Evolutionary conservation across 2,888 invertebrate species (phyloP).

Genomic region (Ashinkailepas kermadecensis): DNA sequence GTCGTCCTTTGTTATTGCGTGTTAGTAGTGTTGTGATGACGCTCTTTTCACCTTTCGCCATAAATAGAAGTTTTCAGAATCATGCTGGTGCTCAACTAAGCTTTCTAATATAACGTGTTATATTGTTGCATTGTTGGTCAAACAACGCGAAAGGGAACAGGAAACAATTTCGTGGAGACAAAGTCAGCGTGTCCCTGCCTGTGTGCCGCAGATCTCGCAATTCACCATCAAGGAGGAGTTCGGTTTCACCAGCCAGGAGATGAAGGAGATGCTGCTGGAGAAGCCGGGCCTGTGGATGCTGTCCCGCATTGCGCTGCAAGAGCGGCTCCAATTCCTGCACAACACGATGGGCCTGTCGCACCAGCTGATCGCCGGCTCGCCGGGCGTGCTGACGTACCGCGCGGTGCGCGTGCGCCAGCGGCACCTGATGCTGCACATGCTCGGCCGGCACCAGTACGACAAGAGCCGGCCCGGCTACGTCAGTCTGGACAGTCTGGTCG

Average conservation of each 20-base stretch:
- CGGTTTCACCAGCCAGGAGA: not conserved
- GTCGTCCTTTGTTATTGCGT: too few relatives aligned
- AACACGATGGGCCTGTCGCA: not conserved
- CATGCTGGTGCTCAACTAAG: too few relatives aligned
- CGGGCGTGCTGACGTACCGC: slow-evolving; percentile 1
- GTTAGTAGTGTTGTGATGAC: too few relatives aligned
- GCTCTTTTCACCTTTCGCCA: too few relatives aligned
- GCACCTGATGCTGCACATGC: not conserved
- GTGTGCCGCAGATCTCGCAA: not conserved
- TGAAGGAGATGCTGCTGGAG: not conserved
- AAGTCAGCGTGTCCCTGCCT: too few relatives aligned
- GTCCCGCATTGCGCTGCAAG: not conserved
- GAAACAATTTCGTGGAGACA: too few relatives aligned
- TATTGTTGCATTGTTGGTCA: too few relatives aligned
- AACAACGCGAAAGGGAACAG: too few relatives aligned
- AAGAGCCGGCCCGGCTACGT: not conserved
- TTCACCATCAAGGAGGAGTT: slow-evolving; percentile 19
- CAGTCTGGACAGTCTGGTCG: slow-evolving; percentile 9
- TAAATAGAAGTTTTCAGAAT: too few relatives aligned
- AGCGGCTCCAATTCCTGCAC: not conserved
- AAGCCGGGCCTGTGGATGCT: not conserved
- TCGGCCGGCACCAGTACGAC: slow-evolving; percentile 4
- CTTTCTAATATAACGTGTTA: too few relatives aligned
- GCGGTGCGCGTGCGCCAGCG: slow-evolving; percentile 7
- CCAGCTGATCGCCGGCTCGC: not conserved